Evolutionary conservation across 30 jellyfish, hydroid and myxozoan species (phyloP), one percentile per base, ranked within the genome.

Genomic region (Chrysaora quinquecirrha): DNA sequence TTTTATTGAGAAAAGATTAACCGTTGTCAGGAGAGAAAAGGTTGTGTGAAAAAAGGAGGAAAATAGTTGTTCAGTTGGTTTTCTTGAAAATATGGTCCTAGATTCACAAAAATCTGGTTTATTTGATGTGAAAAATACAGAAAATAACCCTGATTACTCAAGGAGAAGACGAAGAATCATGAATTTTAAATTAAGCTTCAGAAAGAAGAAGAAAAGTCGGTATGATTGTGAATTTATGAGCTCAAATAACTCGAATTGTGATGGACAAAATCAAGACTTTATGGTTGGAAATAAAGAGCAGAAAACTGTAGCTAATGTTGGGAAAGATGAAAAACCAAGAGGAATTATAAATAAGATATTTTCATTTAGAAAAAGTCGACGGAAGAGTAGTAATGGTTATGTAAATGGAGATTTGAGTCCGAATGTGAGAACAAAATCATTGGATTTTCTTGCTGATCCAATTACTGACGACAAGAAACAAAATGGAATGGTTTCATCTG

Each of bases 121-220:
- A 20, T 52, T 52, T 6, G 58, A 43, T 43, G 58, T 9, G 58
- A 43, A 43, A 52, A 52, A 52, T 19, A 52, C 29, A 4, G 29
- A 52, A 20, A 20, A 52, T 16, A 52, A 20, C 14, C 6, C 14
- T 14, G 54, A 38, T 38, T 3, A 38, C 54, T 38, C 54, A 3
- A 4, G 27, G 68, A 25, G 67, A 60, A 65, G 88, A 62, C 63
- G 87, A 80, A 48, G 84, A 50, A 38, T 67, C 20, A 80, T 80
- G 90, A 80, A 49, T 46, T 34, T 80, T 1, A 80, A 80, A 52
- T 68, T 80, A 25, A 80, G 90, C 50, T 80, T 80, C 48, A 48
- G 90, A 58, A 80, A 63, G 84, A 80, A 80, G 61, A 80, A 80
- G 77, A 80, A 80, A 66, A 48, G 75, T 52, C 90, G 90, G 14